A percentile compares a stretch with the other conserved stretches of the same genome.
phyloP scores from a whole-genome alignment of 2,797 vertebrate genomes.

The Notoglanidium macrostoma region DNA sequence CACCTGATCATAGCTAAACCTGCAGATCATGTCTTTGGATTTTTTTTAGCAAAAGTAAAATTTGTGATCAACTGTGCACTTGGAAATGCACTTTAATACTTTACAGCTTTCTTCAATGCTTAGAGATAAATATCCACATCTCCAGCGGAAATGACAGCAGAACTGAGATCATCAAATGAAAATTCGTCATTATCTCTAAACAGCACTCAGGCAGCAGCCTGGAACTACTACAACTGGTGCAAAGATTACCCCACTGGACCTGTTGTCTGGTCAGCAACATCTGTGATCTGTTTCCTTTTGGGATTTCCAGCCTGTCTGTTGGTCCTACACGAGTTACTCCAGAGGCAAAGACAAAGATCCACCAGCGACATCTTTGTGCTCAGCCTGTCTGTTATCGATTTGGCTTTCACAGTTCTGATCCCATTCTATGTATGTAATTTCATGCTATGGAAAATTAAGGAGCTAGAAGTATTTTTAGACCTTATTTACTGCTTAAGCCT shows the following conservation, averaged over 20 bases:
- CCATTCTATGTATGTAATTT: conserved; percentile 50
- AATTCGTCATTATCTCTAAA: conserved; percentile 4
- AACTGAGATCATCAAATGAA: neutral
- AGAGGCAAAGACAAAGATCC: conserved; percentile 48
- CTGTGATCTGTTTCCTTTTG: conserved; percentile 8
- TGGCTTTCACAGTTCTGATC: conserved; percentile 55
- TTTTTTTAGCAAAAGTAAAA: neutral
- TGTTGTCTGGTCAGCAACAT: neutral
- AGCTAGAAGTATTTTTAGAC: neutral
- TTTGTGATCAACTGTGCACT: neutral
- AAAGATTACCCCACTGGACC: neutral
- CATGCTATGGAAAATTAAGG: accelerated
- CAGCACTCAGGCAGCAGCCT: neutral
- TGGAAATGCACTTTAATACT: neutral
- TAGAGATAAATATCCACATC: neutral
- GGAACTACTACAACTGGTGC: conserved; percentile 16
- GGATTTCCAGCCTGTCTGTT: conserved; percentile 62
- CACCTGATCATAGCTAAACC: neutral
- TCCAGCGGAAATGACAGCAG: neutral
- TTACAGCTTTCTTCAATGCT: neutral
- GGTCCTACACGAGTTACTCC: conserved; percentile 61
- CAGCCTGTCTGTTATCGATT: conserved; percentile 64
- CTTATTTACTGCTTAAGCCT: conserved; percentile 5
- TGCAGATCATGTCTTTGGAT: neutral
- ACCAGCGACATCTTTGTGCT: conserved; percentile 62